Evolutionary conservation across 2,888 invertebrate species (phyloP).

Genomic region (Erannis defoliaria): DNA sequence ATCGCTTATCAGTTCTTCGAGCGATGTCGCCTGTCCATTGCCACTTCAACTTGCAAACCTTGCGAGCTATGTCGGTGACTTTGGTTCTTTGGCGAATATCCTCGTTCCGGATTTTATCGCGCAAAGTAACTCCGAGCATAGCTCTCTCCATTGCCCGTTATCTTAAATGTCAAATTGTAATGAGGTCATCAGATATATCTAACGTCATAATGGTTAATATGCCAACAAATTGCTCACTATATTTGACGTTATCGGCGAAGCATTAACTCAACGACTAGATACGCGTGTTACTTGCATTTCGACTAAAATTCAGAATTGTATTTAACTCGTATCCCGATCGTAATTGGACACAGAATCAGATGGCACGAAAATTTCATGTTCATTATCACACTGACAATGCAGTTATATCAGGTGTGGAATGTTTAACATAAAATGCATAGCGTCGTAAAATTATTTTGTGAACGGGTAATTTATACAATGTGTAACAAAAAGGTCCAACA

Average conservation of each 20-base stretch:
- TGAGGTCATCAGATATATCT: neutral
- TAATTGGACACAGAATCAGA: constrained; percentile 56
- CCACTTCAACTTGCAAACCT: too few relatives aligned
- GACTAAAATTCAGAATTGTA: constrained; percentile 34
- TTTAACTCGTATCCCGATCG: constrained; percentile 36
- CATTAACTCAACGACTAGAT: constrained; percentile 7
- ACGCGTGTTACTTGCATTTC: neutral
- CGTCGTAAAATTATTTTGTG: too few relatives aligned
- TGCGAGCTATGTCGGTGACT: too few relatives aligned
- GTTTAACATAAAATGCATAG: constrained; percentile 8
- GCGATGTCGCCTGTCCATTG: too few relatives aligned
- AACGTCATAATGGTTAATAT: neutral
- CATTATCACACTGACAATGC: constrained; percentile 59
- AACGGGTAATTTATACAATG: too few relatives aligned
- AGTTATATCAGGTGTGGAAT: constrained; percentile 27
- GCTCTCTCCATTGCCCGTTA: too few relatives aligned
- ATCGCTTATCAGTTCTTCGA: too few relatives aligned
- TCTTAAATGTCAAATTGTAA: too few relatives aligned
- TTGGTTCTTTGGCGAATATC: too few relatives aligned
- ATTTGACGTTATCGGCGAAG: constrained; percentile 11
- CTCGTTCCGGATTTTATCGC: too few relatives aligned
- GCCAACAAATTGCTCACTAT: neutral
- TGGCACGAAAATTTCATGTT: constrained; percentile 56
- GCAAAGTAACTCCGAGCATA: too few relatives aligned
- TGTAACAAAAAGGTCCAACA: too few relatives aligned